phyloP scores from a whole-genome alignment of 2,888 invertebrate species.

The Cremastobaeus sp. region DNA sequence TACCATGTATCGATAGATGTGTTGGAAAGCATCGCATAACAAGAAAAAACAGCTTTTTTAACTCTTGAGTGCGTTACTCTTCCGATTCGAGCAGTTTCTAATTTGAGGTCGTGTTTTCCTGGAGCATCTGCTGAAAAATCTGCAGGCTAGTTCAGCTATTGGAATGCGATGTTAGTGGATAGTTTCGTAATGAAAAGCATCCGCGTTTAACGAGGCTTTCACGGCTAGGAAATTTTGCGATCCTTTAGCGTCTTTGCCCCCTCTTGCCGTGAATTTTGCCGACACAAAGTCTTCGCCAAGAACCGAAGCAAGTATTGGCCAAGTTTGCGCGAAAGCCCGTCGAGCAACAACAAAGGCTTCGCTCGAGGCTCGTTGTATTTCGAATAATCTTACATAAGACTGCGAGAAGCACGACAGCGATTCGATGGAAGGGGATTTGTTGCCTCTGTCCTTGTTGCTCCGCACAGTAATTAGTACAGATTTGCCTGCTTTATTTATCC shows the following conservation, averaged over 20 bases:
- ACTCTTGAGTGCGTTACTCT: too few relatives aligned
- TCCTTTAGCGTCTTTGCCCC: conserved; percentile 28
- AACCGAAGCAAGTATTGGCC: conserved; percentile 57
- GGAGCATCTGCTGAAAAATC: too few relatives aligned
- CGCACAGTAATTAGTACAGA: conserved; percentile 33
- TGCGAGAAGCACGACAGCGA: conserved; percentile 20
- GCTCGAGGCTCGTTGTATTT: conserved; percentile 66
- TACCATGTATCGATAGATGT: conserved; percentile 28
- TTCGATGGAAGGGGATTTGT: conserved; percentile 18
- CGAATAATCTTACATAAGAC: conserved; percentile 67
- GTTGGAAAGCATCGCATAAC: conserved; percentile 27
- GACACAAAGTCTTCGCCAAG: conserved; percentile 56
- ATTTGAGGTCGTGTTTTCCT: too few relatives aligned
- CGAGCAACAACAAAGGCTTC: conserved; percentile 69
- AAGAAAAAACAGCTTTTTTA: conserved; percentile 10
- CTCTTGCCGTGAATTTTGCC: conserved; percentile 13
- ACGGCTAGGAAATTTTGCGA: conserved; percentile 32
- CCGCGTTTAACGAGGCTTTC: conserved; percentile 50
- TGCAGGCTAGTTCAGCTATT: conserved; percentile 33
- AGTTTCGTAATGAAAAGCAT: conserved; percentile 32
- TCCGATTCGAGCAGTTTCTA: too few relatives aligned
- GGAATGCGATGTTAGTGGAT: conserved; percentile 34
- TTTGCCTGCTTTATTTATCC: conserved; percentile 23
- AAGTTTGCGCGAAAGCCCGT: conserved; percentile 59
- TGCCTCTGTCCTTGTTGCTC: background rate